Conservation (phyloP, 2,113 vertebrate species). For the Hydropotes inermis region DNA sequence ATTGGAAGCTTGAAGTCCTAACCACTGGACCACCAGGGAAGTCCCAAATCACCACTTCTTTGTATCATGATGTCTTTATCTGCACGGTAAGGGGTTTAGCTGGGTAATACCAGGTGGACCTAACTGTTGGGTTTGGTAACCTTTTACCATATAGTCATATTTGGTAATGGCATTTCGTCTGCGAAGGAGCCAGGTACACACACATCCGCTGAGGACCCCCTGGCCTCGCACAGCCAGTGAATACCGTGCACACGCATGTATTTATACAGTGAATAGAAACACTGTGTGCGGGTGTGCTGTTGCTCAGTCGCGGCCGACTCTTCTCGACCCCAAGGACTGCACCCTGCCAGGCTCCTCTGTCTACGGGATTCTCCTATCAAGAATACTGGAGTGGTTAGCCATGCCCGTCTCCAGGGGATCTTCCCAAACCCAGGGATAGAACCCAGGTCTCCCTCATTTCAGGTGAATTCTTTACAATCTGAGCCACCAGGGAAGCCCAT, state of each 20-base stretch:
- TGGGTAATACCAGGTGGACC: neutral
- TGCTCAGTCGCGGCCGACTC: neutral
- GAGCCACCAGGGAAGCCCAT: neutral
- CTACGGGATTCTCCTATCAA: neutral
- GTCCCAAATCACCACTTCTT: neutral
- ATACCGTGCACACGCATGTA: too few species aligned
- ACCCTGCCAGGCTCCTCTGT: neutral
- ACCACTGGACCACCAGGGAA: neutral
- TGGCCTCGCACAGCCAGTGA: neutral
- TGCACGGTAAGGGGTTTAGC: neutral
- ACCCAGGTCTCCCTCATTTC: neutral
- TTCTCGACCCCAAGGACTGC: rapidly evolving
- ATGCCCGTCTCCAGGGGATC: neutral
- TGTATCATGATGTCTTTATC: neutral
- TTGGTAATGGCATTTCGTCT: neutral
- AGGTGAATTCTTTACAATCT: neutral
- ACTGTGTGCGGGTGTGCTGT: rapidly evolving
- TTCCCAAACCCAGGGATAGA: neutral
- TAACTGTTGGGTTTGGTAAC: neutral
- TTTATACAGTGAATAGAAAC: neutral
- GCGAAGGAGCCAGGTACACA: neutral
- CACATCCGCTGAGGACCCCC: too few species aligned
- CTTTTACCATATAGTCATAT: neutral
- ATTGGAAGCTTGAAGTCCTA: neutral
- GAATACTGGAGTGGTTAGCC: neutral